phyloP scores from a whole-genome alignment of 1,140 invertebrate species.

The Euborellia annulipes region DNA sequence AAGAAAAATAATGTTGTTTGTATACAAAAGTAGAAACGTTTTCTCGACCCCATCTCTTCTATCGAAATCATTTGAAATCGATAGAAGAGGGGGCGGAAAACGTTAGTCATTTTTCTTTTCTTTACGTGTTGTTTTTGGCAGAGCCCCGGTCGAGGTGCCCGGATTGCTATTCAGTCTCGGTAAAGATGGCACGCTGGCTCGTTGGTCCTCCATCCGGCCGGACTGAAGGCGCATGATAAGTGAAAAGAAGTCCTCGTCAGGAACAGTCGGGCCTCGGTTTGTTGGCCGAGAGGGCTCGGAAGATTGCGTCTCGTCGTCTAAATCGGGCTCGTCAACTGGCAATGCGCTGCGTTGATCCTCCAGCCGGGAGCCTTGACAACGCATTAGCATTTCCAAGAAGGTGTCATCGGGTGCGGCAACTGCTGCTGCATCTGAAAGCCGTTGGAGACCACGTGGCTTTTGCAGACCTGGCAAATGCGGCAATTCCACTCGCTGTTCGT shows the following conservation, averaged over 20 bases:
- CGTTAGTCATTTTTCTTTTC: slow-evolving; percentile 13
- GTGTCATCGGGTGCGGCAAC: slow-evolving; percentile 59
- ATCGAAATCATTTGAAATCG: slow-evolving; percentile 1
- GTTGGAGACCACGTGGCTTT: slow-evolving; percentile 22
- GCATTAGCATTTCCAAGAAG: slow-evolving; percentile 89
- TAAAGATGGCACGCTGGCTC: slow-evolving; percentile 44
- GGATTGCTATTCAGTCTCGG: background rate
- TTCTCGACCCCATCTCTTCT: no score
- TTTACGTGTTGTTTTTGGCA: slow-evolving; percentile 1
- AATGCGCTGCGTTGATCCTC: slow-evolving; percentile 84
- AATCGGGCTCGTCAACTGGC: slow-evolving; percentile 27
- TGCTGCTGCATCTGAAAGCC: slow-evolving; percentile 22
- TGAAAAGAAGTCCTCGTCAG: slow-evolving; percentile 92
- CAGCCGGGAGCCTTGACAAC: slow-evolving; percentile 77
- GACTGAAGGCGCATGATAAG: slow-evolving; percentile 86
- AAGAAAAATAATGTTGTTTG: no score
- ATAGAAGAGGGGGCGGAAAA: slow-evolving; percentile 9
- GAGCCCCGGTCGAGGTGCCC: no score
- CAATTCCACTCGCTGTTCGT: slow-evolving; percentile 76
- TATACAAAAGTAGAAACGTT: no score
- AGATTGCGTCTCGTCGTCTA: slow-evolving; percentile 15
- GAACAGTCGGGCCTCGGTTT: slow-evolving; percentile 55
- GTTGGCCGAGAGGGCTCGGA: slow-evolving; percentile 14
- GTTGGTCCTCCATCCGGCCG: slow-evolving; percentile 81
- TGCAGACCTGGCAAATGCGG: slow-evolving; percentile 50